Base-by-base conservation (phyloP, 2,113 vertebrate genomes). In the Anser brachyrhynchus region DNA sequence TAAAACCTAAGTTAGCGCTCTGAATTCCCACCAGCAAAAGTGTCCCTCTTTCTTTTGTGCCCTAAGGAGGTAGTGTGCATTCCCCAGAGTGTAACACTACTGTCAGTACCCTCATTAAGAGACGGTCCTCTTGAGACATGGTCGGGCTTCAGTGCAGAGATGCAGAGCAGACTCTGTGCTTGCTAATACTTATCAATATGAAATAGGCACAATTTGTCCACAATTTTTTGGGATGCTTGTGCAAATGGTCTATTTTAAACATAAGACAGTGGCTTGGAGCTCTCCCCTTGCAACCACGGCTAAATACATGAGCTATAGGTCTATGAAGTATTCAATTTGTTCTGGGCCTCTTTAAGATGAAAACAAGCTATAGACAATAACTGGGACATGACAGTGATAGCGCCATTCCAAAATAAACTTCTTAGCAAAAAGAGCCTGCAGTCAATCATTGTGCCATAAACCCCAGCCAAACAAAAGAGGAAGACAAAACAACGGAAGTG, bases 321-420 rank as follows among this genome's bases (percentile, higher is more conserved):
- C 58, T 93, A 19, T 29, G 44, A 87, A 89, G 20, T 70, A 85
- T 94, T 72, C 37, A 11, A 35, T 64, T 85, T 92, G 28, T 66
- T 91, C 78, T 59, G 13, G 35, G 39, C 9, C 91, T 80, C 64
- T 78, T 94, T 66, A 82, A 72, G 54, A 75, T 41, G 43, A 54
- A 89, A 92, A 79, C 35, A 95, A 84, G 57, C 78, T 65, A 65
- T 22, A 82, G 23, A 49, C 43, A 91, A n/a, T 54, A 92, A 93
- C 39, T 69, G 43, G 52, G 65, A 84, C 71, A 39, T 5, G 26
- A 52, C 57, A 94, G 74, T 37, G 65, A 87, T 64, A 85, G 54
- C 54, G 62, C 11, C 12, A 54, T 72, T 92, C 89, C 87, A 95
- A 95, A 92, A 95, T 49, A 95, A 94, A 89, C 78, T 73, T 57